Evolutionary conservation across 2,888 invertebrate genomes (phyloP), one percentile per base, ranked within the genome.

Genomic region (Bursaphelenchus okinawaensis): DNA sequence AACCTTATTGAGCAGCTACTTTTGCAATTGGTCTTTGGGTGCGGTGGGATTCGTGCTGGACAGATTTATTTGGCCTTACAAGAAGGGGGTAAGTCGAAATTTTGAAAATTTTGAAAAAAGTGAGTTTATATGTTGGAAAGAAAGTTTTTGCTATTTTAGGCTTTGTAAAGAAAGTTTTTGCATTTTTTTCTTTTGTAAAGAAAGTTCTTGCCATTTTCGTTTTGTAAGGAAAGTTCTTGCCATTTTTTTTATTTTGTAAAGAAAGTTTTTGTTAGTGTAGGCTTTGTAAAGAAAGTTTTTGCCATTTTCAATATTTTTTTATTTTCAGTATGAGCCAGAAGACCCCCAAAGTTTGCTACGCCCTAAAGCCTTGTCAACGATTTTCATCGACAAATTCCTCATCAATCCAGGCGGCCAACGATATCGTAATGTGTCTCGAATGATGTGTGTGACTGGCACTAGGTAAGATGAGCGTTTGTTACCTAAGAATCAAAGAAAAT

Each of bases 381-480:
- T 40, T 6, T 12, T n/a, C 3, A 12, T 40, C 16, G 40, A 40
- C 40, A 40, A 40, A 2, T 40, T 40, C n/a, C 3, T 40, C 12
- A 40, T 40, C 40, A 12, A 40, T 3, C 40, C 40, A 12, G 40
- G 40, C 12, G 40, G 40, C 16, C 56, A 56, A 19, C 9, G 19
- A 24, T 56, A 22, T 19, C 20, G 56, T 12, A 56, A 56, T 27
- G 19, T 19, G 1, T 22, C 22, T 1, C 20, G 56, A 19, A 19
- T 56, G 29, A 56, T 56, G 56, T 26, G 29, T 27, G 29, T 56
- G 2, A 7, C 22, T 24, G 56, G 56, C 8, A 56, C 22, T 56
- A n/a, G 22, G 56, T 56, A 24, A 28, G 26, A 40, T 16, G n/a
- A 16, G 7, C 6, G 6, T 1, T 40, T 40, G n/a, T n/a, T n/a